phyloP scores from a whole-genome alignment of 2,888 invertebrate species.

The Bursaphelenchus okinawaensis region DNA sequence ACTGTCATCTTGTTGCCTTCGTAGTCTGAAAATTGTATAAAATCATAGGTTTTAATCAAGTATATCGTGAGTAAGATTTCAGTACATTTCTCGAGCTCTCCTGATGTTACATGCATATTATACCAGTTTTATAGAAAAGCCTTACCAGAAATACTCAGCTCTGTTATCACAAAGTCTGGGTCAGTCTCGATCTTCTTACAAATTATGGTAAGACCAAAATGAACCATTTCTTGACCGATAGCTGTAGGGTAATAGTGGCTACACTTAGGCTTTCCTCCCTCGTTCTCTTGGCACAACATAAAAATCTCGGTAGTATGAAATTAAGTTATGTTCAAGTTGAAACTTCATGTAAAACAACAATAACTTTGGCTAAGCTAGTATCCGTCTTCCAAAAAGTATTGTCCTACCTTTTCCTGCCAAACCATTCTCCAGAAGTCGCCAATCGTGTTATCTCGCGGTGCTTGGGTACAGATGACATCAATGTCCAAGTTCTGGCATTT shows the following conservation, averaged over 20 bases:
- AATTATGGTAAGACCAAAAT: slow-evolving; percentile 10
- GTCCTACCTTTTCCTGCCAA: slow-evolving; percentile 18
- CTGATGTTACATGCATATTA: too few species aligned
- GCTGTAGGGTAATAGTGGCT: slow-evolving; percentile 19
- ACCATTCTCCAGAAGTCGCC: slow-evolving; percentile 21
- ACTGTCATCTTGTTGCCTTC: slow-evolving; percentile 1
- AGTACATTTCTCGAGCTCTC: too few species aligned
- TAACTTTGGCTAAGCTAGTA: too few species aligned
- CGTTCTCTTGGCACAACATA: slow-evolving; percentile 19
- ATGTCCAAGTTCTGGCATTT: not conserved
- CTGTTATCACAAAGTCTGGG: slow-evolving; percentile 11
- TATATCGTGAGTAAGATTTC: too few species aligned
- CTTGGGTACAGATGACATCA: slow-evolving; percentile 15
- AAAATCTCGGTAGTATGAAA: too few species aligned
- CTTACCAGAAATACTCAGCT: not conserved
- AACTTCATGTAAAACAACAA: too few species aligned
- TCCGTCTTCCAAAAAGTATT: too few species aligned
- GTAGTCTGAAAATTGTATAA: slow-evolving; percentile 16
- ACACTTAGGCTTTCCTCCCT: slow-evolving; percentile 15
- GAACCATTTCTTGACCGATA: not conserved
- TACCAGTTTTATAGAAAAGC: too few species aligned
- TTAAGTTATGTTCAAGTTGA: too few species aligned
- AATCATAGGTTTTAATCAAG: too few species aligned
- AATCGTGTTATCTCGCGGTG: slow-evolving; percentile 29
- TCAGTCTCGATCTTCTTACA: slow-evolving; percentile 1